phyloP scores from a whole-genome alignment of 2,888 invertebrate species.

The Agapetus fuscipes region DNA sequence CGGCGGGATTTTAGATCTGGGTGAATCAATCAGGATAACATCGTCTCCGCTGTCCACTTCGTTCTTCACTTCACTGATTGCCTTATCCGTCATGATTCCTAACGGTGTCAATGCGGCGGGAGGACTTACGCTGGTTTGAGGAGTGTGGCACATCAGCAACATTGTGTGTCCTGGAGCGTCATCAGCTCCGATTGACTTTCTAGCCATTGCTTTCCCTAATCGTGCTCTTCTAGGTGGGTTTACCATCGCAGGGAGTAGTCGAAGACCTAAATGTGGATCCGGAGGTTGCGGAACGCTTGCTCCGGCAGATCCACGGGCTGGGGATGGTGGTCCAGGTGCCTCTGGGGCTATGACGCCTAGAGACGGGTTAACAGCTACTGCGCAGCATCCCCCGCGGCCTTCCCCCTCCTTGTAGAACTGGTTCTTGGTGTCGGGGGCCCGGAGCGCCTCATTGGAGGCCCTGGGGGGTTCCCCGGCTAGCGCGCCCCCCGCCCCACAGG shows the following conservation, averaged over 20 bases:
- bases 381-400: conserved; percentile 15
- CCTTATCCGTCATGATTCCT: conserved; percentile 31
- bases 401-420: conserved; percentile 12
- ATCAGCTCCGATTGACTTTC: conserved; percentile 49
- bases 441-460: background rate
- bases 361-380: conserved; percentile 16
- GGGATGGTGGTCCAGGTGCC: conserved; percentile 53
- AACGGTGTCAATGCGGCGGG: conserved; percentile 26
- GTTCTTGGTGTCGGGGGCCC: conserved; percentile 10
- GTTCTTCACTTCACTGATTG: conserved; percentile 43
- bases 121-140: conserved; percentile 20
- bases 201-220: conserved; percentile 58
- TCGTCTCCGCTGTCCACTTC: conserved; percentile 32
- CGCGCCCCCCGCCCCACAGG: conserved; percentile 36
- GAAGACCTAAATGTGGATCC: conserved; percentile 40
- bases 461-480: conserved; percentile 37
- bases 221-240: conserved; percentile 36
- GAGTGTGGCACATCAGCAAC: conserved; percentile 37
- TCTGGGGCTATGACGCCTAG: conserved; percentile 28
- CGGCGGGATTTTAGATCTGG: conserved; percentile 25
- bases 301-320: conserved; percentile 58
- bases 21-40: conserved; percentile 18
- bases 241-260: conserved; percentile 35
- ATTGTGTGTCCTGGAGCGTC: conserved; percentile 44
- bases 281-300: conserved; percentile 52